Percentiles rank a stretch among this genome's conserved stretches.
Conservation (phyloP, 2,113 vertebrate genomes). For the Opisthocomus hoazin region DNA sequence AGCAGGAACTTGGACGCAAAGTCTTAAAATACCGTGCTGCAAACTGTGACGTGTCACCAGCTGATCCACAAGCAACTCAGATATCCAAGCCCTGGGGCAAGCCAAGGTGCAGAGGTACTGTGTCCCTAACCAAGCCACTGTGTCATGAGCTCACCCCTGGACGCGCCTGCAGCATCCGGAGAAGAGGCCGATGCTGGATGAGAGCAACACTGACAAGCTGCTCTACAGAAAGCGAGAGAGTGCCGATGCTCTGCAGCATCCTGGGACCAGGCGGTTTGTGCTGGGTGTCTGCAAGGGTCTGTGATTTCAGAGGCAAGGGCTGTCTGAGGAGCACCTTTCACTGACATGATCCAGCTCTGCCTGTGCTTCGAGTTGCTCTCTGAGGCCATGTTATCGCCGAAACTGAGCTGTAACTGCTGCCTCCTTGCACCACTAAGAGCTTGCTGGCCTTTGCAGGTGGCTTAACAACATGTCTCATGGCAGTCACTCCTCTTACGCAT, state of each 20-base stretch:
- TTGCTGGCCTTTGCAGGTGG: not conserved
- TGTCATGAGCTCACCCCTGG: not conserved
- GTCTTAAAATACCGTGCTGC: not conserved
- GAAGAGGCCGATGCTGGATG: not conserved
- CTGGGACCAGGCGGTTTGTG: not conserved
- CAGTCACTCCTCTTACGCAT: not conserved
- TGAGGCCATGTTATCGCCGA: accelerated
- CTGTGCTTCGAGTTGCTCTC: not conserved
- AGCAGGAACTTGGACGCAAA: not conserved
- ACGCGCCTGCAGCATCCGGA: not conserved
- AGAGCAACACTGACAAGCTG: too few species aligned
- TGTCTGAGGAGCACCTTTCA: not conserved
- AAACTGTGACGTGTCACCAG: too few species aligned
- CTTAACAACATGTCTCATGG: not conserved
- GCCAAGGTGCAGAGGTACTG: not conserved
- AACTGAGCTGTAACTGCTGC: not conserved
- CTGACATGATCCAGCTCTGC: not conserved
- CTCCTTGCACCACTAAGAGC: not conserved
- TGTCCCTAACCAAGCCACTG: accelerated
- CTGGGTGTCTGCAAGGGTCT: not conserved
- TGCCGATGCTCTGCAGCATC: not conserved
- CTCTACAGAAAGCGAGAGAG: not conserved
- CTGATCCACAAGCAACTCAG: not conserved
- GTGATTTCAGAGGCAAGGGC: not conserved
- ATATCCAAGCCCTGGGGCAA: not conserved